Evolutionary conservation across 2,797 vertebrate species (phyloP), one percentile per base, ranked within the genome.

Genomic region (Otus scops): DNA sequence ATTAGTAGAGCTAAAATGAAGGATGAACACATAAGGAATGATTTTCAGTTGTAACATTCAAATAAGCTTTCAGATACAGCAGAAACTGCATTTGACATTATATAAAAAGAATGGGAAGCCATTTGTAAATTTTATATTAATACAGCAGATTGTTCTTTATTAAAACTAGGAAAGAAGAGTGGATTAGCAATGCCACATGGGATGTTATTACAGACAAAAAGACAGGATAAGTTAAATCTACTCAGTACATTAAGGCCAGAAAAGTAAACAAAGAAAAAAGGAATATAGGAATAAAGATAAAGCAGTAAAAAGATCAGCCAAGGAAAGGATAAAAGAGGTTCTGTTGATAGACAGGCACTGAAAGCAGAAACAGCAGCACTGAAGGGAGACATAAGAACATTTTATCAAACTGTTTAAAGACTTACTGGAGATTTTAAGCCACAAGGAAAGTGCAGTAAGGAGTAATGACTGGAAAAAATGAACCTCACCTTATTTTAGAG

Each of bases 111-210:
- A 77, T 15, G 41, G 53, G 47, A 93, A 96, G 47, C 15, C 80
- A 93, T 63, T 79, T 36, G 61, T 90, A 91, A 93, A 89, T 89
- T 92, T 82, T 79, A 34, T 24, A 93, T 79, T 88, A 94, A 69
- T 82, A 67, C 22, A 85, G 47, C 22, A 85, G 73, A 89, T 73
- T 34, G 13, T 69, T 95, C 51, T 91, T 95, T 81, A 93, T 61
- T 79, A 80, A 94, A 93, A 90, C 23, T 27, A 73, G 65, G 24
- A 89, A 95, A 88, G 75, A 94, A 74, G 21, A 91, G n/a, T 60
- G 43, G 67, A 94, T 92, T 75, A 89, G n/a, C 34, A 85, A 73
- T 43, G 28, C 18, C 63, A 82, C 47, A 79, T 73, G 76, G 41
- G 85, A 87, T 82, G 65, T 22, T 95, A 70, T 92, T 81, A 93